Evolutionary conservation across 2,797 vertebrate genomes (phyloP).

Genomic region (Anniella stebbinsi): DNA sequence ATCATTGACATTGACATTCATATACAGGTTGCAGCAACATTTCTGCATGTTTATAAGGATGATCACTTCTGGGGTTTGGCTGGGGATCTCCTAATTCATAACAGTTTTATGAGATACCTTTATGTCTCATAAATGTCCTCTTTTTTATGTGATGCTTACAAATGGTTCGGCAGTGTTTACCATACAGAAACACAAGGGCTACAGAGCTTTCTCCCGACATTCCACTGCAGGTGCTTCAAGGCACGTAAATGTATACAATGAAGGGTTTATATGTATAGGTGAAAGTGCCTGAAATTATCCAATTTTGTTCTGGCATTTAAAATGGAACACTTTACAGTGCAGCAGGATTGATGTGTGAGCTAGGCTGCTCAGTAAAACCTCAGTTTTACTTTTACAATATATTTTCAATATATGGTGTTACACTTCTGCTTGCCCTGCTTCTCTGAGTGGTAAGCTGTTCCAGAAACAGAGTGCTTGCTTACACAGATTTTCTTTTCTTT

Average conservation of each 20-base stretch:
- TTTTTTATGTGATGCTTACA: constrained; percentile 72
- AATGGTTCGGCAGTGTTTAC: constrained; percentile 63
- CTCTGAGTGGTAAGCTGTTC: too few species aligned
- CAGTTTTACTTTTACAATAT: constrained; percentile 58
- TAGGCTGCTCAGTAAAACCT: constrained; percentile 48
- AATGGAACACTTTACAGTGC: constrained; percentile 35
- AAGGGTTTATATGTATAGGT: constrained; percentile 50
- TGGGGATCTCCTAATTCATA: constrained; percentile 74
- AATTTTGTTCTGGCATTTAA: constrained; percentile 64
- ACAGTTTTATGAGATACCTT: constrained; percentile 76
- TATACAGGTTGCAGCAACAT: constrained; percentile 76
- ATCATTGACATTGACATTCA: constrained; percentile 77
- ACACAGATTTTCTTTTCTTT: background rate
- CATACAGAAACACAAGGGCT: constrained; percentile 65
- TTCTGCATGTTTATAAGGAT: constrained; percentile 78
- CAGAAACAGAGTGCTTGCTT: too few species aligned
- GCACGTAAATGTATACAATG: constrained; percentile 54
- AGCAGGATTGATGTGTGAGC: constrained; percentile 45
- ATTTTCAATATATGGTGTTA: too few species aligned
- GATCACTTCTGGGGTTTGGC: constrained; percentile 73
- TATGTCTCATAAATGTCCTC: constrained; percentile 74
- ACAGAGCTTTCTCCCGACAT: constrained; percentile 50
- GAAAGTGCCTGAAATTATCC: constrained; percentile 54
- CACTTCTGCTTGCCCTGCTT: too few species aligned
- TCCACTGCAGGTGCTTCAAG: constrained; percentile 56